A percentile compares a stretch with the other conserved stretches of the same genome.
Evolutionary conservation across 2,113 vertebrate genomes (phyloP).

Genomic region (Struthio camelus): DNA sequence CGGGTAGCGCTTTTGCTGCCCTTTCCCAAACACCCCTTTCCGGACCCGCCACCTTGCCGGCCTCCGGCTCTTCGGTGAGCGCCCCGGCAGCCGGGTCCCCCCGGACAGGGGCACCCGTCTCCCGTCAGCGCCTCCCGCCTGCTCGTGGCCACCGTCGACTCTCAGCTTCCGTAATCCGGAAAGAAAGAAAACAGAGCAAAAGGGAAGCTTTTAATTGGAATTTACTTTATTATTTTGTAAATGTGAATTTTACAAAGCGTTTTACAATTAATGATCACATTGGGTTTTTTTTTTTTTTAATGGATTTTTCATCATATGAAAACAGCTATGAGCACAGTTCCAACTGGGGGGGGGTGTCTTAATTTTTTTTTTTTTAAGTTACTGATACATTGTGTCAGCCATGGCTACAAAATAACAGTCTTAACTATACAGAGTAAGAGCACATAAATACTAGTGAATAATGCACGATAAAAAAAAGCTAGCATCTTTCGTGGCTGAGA

Average conservation of each 20-base stretch:
- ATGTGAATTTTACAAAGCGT: constrained; percentile 86
- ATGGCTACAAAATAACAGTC: constrained; percentile 77
- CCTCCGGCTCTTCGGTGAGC: no score
- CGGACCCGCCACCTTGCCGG: no score
- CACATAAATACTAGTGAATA: constrained; percentile 71
- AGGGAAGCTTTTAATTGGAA: constrained; percentile 47
- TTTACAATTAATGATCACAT: constrained; percentile 76
- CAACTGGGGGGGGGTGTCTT: neutral
- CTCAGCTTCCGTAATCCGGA: neutral
- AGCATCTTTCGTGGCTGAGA: constrained; percentile 59
- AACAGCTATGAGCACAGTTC: constrained; percentile 52
- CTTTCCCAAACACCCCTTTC: no score
- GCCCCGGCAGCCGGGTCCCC: no score
- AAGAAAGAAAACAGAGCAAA: neutral
- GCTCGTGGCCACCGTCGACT: neutral
- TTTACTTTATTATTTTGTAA: constrained; percentile 86
- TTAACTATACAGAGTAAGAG: constrained; percentile 71
- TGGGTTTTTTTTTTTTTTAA: neutral
- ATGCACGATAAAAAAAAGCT: constrained; percentile 34
- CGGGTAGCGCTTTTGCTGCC: neutral
- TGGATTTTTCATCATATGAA: constrained; percentile 54
- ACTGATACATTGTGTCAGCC: constrained; percentile 66
- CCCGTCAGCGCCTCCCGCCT: no score
- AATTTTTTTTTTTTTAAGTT: constrained; percentile 13
- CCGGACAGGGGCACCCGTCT: no score